Base-by-base conservation (phyloP, 2,797 vertebrate species). In the Yasuhikotakia modesta region DNA sequence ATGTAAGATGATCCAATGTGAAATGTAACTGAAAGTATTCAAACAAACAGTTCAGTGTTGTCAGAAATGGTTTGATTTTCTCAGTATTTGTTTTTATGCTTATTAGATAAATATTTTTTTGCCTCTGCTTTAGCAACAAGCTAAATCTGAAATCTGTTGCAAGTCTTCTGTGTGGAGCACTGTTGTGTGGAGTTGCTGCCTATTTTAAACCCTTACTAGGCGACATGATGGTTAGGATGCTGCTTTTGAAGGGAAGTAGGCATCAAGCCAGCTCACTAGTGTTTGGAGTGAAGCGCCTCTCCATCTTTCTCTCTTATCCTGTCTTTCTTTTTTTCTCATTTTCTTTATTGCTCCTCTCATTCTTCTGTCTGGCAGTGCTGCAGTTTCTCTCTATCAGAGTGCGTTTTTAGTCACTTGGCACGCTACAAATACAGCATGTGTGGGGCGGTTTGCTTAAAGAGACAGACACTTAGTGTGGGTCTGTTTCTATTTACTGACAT, bases 381-480 rank as follows among this genome's bases (percentile, higher is more conserved):
- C 78, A 66, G 61, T 70, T 71, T 71, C n/a, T 21, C 69, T 61
- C 71, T 70, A 57, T 70, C 55, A 70, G 12, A 17, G 57, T 65
- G 68, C 65, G 58, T 48, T 76, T 70, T 76, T 43, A 58, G 68
- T 81, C 60, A 55, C 79, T 48, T 76, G 73, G 66, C 57, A 69
- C 74, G 65, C 73, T 73, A 48, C 73, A 50, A 85, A 79, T 80
- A 82, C 79, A 43, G 32, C 72, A 79, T 81, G 79, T 68, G 48
- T 82, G 78, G 71, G 22, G 79, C 4, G 82, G 75, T 83, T 87
- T 85, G 81, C 85, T 84, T 83, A 84, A 80, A 73, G 74, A 73
- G 83, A 77, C 82, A 69, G 82, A 70, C 82, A 81, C 85, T 87
- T 86, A 84, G 80, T 85, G 72, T 83, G 66, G 35, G 14, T 66